Evolutionary conservation across 1,140 invertebrate species (phyloP).

Genomic region (Potamilus streckersoni): DNA sequence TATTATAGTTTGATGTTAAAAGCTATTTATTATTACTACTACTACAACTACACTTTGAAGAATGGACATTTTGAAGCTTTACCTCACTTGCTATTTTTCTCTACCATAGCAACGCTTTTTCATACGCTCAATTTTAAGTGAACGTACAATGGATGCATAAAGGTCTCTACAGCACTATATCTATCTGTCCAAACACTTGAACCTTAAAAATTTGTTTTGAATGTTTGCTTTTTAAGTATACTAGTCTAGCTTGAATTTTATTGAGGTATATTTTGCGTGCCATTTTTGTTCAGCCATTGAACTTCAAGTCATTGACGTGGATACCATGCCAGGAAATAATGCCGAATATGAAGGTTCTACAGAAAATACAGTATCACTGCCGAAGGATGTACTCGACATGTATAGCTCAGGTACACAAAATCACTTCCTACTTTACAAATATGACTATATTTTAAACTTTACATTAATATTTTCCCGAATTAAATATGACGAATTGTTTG

Average conservation of each 20-base stretch:
- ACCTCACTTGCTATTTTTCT: no score
- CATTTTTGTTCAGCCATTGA: slow-evolving; percentile 34
- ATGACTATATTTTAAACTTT: background rate
- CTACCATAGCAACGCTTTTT: background rate
- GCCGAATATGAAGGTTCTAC: slow-evolving; percentile 1
- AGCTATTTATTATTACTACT: no score
- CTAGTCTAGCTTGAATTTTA: background rate
- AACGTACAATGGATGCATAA: background rate
- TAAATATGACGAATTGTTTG: no score
- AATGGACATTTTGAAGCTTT: no score
- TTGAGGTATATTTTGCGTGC: background rate
- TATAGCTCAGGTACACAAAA: slow-evolving; percentile 35
- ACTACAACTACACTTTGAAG: no score
- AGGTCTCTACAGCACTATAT: background rate
- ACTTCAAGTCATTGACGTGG: slow-evolving; percentile 37
- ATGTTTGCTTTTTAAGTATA: background rate
- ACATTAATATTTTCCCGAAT: background rate
- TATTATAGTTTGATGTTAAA: no score
- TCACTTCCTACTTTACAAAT: background rate
- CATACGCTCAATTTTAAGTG: background rate
- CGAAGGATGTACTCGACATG: slow-evolving; percentile 33
- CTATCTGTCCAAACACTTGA: background rate
- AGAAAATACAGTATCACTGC: slow-evolving; percentile 39
- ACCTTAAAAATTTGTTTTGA: background rate
- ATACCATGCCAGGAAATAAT: background rate